Evolutionary conservation across 2,797 vertebrate species (phyloP), one percentile per base, ranked within the genome.

Genomic region (Rhinella marina): DNA sequence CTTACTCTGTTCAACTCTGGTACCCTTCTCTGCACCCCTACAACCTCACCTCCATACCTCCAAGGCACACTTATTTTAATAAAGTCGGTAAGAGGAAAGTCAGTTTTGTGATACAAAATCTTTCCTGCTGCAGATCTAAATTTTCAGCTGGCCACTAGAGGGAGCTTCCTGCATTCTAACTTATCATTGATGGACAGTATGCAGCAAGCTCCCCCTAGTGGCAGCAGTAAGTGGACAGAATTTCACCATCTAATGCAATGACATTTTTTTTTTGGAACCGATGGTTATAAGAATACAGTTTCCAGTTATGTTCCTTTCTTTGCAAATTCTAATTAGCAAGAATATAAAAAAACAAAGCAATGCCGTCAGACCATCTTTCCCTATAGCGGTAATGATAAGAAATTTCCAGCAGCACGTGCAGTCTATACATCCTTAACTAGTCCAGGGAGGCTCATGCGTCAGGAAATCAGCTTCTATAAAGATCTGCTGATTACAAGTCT

Each of bases 401-500:
- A 48, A 76, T 88, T 23, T 78, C 62, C 68, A 66, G 7, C 54
- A 27, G 70, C 29, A 62, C 50, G 62, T 59, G 84, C 61, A 8
- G 81, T 66, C 70, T 78, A 70, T 88, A 86, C 84, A 57, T 77
- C 61, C 66, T 68, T 89, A 81, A 88, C 84, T 73, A 70, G 84
- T 66, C 88, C 84, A 41, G 27, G 59, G 84, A 89, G 84, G 77
- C 72, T 52, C 5, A 70, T 48, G 84, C 87, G 86, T 85, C 83
- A 82, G 78, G 72, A 61, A 77, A 81, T 85, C 54, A 41, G 72
- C 75, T 81, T 82, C 83, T 82, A 78, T 78, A 77, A 89, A 82
- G 84, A 78, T 78, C 72, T 59, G 52, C 25, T 89, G 84, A 89
- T 89, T 82, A 86, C 52, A 76, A 89, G 79, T 78, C 83, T 88